phyloP scores from a whole-genome alignment of 2,888 invertebrate species.

The Ectropis crepuscularia region DNA sequence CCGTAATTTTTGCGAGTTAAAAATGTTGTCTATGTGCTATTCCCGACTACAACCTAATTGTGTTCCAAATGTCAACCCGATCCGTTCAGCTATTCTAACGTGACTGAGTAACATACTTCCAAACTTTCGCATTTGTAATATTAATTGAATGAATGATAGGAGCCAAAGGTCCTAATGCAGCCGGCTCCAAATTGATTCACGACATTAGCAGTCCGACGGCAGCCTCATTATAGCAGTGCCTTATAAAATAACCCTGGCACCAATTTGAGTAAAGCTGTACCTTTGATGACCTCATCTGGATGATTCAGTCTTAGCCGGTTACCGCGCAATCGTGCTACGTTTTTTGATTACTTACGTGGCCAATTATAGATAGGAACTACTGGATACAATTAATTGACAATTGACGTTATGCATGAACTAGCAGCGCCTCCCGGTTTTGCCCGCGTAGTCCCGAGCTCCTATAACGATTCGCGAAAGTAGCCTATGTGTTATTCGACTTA shows the following conservation, averaged over 20 bases:
- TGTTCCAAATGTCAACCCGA: too few species aligned
- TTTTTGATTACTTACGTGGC: constrained; percentile 38
- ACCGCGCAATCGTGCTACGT: constrained; percentile 48
- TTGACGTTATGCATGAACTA: too few species aligned
- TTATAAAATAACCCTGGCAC: constrained; percentile 55
- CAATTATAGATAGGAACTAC: constrained; percentile 2
- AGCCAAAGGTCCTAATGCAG: constrained; percentile 6
- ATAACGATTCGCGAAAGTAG: too few species aligned
- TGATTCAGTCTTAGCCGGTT: constrained; percentile 52
- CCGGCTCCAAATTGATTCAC: constrained; percentile 15
- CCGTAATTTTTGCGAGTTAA: too few species aligned
- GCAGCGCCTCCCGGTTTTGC: too few species aligned
- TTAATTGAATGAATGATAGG: constrained; percentile 5
- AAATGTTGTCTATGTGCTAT: too few species aligned
- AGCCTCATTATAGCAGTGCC: constrained; percentile 26
- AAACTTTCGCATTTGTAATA: neutral
- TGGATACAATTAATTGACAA: neutral
- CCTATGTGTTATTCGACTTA: too few species aligned
- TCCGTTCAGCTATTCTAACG: too few species aligned
- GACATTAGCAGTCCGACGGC: constrained; percentile 26
- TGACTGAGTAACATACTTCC: too few species aligned
- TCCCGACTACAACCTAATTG: too few species aligned
- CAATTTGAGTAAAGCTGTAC: constrained; percentile 56
- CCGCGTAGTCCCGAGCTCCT: too few species aligned
- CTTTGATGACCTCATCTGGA: constrained; percentile 62